Evolutionary conservation across 2,113 vertebrate genomes (phyloP), one percentile per base, ranked within the genome.

Genomic region (Centropus unirufus): DNA sequence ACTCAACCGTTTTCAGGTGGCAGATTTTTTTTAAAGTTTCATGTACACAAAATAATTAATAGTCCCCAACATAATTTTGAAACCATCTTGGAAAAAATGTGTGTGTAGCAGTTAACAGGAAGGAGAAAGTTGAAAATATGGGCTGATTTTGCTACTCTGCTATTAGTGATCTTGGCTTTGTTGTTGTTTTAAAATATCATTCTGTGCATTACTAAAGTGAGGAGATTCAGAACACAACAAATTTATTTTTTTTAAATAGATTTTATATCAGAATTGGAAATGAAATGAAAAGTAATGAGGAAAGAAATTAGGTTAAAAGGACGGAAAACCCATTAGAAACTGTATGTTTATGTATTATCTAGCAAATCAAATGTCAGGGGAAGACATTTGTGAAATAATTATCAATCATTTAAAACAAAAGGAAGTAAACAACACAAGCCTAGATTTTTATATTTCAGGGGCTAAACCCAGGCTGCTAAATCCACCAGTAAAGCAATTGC

Each of bases 241-340:
- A 55, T n/a, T n/a, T n/a, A 19, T 18, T 18, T 79, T 89, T 36
- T 63, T 90, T 88, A 95, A 93, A 90, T 59, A 95, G 85, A 77
- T 95, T 90, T 93, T 76, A 12, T 85, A 85, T 87, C 9, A 11
- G 67, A 93, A 93, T 77, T 85, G 46, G 75, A 93, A 96, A 91
- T 78, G 36, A 87, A 95, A 96, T 96, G 44, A 90, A 76, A 95
- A 94, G 24, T 94, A 95, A 96, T 91, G 85, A 95, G 88, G 54
- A 94, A 95, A 90, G n/a, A 95, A 94, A 96, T 96, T 49, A 66
- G 85, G 67, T 95, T 95, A 94, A 96, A 95, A 94, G 85, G 93
- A 82, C 29, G 61, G 79, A 90, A 95, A 97, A 93, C 66, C 63
- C 72, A 94, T 95, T 94, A 95, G 90, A 93, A 93, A 96, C 70